Evolutionary conservation across 30 jellyfish, hydroid and myxozoan species (phyloP).

Genomic region (Aurelia sp.): DNA sequence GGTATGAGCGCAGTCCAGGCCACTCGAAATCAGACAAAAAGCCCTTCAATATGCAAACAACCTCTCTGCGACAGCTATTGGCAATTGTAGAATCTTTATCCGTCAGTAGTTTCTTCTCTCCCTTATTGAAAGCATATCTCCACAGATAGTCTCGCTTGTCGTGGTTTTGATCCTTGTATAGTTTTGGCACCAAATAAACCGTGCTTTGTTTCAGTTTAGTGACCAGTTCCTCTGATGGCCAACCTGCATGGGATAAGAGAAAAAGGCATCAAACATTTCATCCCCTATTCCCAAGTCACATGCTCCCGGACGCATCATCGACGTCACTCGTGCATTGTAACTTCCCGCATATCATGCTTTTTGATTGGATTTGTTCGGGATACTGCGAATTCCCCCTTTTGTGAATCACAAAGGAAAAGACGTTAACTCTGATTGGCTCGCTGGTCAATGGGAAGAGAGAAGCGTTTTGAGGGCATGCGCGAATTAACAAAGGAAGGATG

Average conservation of each 20-base stretch:
- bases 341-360: no score
- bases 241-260: conserved; percentile 8
- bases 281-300: no score
- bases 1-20: conserved; percentile 72
- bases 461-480: no score
- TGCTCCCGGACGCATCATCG: no score
- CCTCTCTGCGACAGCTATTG: conserved; percentile 58
- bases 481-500: no score
- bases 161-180: conserved; percentile 17
- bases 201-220: conserved; percentile 20
- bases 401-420: no score
- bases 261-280: background rate
- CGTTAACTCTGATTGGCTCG: no score
- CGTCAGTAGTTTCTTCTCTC: conserved; percentile 46
- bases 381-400: no score
- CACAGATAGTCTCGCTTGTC: conserved; percentile 35
- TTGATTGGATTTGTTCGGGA: no score
- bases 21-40: conserved; percentile 35
- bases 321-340: no score
- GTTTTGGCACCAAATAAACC: conserved; percentile 61
- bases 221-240: conserved; percentile 67
- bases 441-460: no score
- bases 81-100: conserved; percentile 22
- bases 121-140: conserved; percentile 67
- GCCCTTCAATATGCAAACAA: conserved; percentile 60